A percentile compares a stretch with the other conserved stretches of the same genome.
phyloP scores from a whole-genome alignment of 1,140 invertebrate species.

The Cyclargus thomasi region DNA sequence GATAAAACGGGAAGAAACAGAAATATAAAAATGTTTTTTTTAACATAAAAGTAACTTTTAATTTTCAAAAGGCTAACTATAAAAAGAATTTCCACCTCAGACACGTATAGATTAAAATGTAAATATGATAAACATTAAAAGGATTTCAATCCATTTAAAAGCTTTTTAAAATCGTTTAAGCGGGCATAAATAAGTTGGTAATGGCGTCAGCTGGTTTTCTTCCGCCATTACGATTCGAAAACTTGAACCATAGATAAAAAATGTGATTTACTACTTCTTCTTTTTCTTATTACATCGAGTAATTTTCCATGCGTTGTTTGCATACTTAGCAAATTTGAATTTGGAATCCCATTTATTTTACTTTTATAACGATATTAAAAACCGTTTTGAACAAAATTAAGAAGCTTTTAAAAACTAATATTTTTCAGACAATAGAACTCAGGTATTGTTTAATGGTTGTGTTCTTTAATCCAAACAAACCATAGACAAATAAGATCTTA shows the following conservation, averaged over 20 bases:
- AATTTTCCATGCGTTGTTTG: slow-evolving; percentile 12
- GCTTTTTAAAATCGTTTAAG: slow-evolving; percentile 14
- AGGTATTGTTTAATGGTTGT: too few relatives aligned
- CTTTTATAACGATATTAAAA: background rate
- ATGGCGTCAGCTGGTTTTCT: slow-evolving; percentile 15
- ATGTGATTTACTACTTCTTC: slow-evolving; percentile 9
- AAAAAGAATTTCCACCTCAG: background rate
- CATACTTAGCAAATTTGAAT: background rate
- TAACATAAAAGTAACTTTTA: too few relatives aligned
- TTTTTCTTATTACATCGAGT: background rate
- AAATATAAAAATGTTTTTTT: too few relatives aligned
- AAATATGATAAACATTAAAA: slow-evolving; percentile 13
- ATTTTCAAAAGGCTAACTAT: too few relatives aligned
- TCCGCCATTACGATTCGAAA: slow-evolving; percentile 15
- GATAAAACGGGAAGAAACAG: background rate
- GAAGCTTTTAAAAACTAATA: too few relatives aligned
- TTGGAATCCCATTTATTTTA: background rate
- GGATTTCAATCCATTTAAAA: slow-evolving; percentile 15
- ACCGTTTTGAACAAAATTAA: too few relatives aligned
- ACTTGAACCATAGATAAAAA: slow-evolving; percentile 12
- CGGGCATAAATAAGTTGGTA: slow-evolving; percentile 14
- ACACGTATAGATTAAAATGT: background rate
- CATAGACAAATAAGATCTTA: too few relatives aligned
- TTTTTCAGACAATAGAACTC: too few relatives aligned
- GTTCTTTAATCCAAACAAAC: too few relatives aligned